Evolutionary conservation across 1,140 invertebrate species (phyloP), one percentile per base, ranked within the genome.

Genomic region (Protaetia brevitarsis): DNA sequence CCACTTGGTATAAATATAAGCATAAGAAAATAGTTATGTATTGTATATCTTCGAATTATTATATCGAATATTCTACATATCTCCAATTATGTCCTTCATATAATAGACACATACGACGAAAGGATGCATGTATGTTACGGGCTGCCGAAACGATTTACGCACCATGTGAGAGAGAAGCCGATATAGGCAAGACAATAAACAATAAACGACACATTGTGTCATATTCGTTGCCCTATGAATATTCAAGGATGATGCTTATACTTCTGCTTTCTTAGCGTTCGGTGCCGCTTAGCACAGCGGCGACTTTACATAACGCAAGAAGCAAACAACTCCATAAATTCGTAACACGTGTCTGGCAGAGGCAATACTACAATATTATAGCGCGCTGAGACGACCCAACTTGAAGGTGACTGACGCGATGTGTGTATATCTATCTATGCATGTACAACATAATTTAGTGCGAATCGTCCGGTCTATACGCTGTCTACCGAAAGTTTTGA

Each of bases 191-290:
- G 41, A 51, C 41, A 51, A 51, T 51, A 51, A 51, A 51, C 41
- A 51, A 51, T 51, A 51, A 34, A 51, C 41, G 41, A 51, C 19
- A 51, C 41, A 51, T 51, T 51, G 41, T 51, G 41, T 51, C 41
- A 51, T 51, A 19, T 51, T 51, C 41, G 41, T 51, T 19, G 41
- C 41, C n/a, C n/a, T 51, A 51, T 51, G 41, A 51, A 51, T 51
- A 51, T 51, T 51, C 41, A 51, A 51, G 41, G 41, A 51, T 51
- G n/a, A n/a, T n/a, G n/a, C n/a, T n/a, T n/a, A n/a, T n/a, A n/a
- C n/a, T n/a, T n/a, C n/a, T n/a, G 19, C 13, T 51, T 51, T 51
- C 41, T 51, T 51, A 51, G 19, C 16, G 41, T 8, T 13, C 41
- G 13, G 41, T 23, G 16, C 5, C 19, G 2, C 19, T 3, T 37